Base-by-base conservation (phyloP, 1,140 invertebrate genomes). In the Hirudo medicinalis region DNA sequence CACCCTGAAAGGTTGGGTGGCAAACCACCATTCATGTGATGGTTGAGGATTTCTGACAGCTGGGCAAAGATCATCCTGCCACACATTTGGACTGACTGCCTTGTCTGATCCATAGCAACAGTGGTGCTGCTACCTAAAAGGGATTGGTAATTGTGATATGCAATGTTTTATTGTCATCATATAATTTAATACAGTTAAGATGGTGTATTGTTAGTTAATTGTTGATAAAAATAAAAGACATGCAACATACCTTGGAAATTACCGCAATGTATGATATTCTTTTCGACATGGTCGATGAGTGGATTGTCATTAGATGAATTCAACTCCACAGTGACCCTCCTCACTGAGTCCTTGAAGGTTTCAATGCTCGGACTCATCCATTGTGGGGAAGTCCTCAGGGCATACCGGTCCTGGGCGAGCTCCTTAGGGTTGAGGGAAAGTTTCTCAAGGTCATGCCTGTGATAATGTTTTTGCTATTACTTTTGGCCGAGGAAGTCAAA, bases 291-390 rank as follows among this genome's bases (percentile, higher is more conserved):
- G 43, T 74, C 73, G n/a, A 74, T 72, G 17, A 74, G 22, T 25
- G 73, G 73, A 54, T 74, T 74, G 54, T 74, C 73, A 53, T 74
- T 74, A 49, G 71, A 67, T 25, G 71, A 73, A 66, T 74, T 74
- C 43, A 72, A 32, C 40, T 74, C 73, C 8, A 69, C 63, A 27
- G 20, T 67, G 19, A 74, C 27, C n/a, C 49, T 29, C 17, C 67
- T 36, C 27, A 55, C 36, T 17, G 71, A 67, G n/a, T 67, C 67
- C 36, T 53, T 57, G 55, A 72, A n/a, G 6, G 71, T 74, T 54
- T 74, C 73, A n/a, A 69, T 22, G 29, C 57, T 29, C 4, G 73
- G 73, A 19, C 60, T 66, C 32, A 74, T 55, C 71, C 66, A 74
- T 66, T 74, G 73, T 11, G 73, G 63, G 17, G 70, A 71, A 3